phyloP scores from a whole-genome alignment of 2,797 vertebrate species.

The Perdix hodgsoniae region DNA sequence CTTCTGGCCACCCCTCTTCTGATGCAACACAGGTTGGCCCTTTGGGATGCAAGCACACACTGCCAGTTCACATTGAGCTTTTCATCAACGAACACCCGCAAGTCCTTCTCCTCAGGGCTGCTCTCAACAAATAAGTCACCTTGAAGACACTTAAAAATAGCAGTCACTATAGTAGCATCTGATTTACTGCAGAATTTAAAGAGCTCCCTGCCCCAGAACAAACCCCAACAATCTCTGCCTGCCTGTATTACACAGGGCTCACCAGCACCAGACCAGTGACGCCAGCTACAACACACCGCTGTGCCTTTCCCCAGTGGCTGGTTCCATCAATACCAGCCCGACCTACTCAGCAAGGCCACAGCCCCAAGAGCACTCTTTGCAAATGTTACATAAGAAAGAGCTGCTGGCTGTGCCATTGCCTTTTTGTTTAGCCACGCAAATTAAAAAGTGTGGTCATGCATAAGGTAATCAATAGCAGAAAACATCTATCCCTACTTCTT shows the following conservation, averaged over 20 bases:
- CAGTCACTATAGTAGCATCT: background rate
- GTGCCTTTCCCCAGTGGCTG: background rate
- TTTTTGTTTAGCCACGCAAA: constrained; percentile 61
- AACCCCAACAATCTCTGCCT: background rate
- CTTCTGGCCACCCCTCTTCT: background rate
- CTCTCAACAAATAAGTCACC: background rate
- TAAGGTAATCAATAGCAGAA: constrained; percentile 61
- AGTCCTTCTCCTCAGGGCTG: background rate
- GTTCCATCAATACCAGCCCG: constrained; percentile 39
- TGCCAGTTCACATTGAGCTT: background rate
- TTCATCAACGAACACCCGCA: background rate
- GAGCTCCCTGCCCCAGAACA: background rate
- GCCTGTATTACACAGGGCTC: background rate
- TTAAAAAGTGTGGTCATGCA: constrained; percentile 56
- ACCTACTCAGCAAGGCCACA: background rate
- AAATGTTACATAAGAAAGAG: constrained; percentile 55
- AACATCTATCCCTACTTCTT: constrained; percentile 26
- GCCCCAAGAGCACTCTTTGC: constrained; percentile 44
- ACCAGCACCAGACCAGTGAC: background rate
- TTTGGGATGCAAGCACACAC: background rate
- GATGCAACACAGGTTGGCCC: background rate
- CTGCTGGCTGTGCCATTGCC: background rate
- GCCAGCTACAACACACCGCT: background rate
- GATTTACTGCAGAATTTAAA: background rate
- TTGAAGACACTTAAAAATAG: background rate